These are phyloP conservation scores for Carollia perspicillata DNA, from an alignment of 2,113 vertebrate genomes.

Conservation along the genomic window DNA sequence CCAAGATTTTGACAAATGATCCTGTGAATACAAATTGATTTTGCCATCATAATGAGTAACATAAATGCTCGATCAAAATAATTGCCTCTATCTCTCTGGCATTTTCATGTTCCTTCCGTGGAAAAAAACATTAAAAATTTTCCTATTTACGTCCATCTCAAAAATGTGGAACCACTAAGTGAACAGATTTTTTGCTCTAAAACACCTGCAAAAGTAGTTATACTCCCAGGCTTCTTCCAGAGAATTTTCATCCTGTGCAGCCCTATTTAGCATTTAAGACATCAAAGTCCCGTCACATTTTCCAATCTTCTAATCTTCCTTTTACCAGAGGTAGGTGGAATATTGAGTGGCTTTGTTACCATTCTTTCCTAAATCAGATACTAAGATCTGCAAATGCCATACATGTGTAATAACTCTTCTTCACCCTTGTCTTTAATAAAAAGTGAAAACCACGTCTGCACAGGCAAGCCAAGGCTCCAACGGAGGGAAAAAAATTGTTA, in stretches of 20 bases:
- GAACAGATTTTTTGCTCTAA: conserved; percentile 51
- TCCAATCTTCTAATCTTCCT: conserved; percentile 60
- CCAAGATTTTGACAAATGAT: conserved; percentile 62
- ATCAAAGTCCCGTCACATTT: conserved; percentile 70
- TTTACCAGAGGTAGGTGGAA: conserved; percentile 60
- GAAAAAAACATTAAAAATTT: neutral
- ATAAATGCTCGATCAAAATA: conserved; percentile 57
- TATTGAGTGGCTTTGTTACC: conserved; percentile 53
- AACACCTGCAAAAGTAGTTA: conserved; percentile 68
- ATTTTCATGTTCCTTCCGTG: conserved; percentile 21
- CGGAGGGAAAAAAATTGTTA: neutral
- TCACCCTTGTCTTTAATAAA: conserved; percentile 37
- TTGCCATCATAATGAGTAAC: conserved; percentile 37
- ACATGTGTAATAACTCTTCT: conserved; percentile 20
- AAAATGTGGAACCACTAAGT: conserved; percentile 42
- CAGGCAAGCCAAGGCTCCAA: neutral
- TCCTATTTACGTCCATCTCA: neutral
- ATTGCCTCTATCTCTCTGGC: conserved; percentile 35
- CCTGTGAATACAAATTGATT: conserved; percentile 37
- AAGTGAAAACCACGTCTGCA: neutral
- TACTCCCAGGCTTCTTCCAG: conserved; percentile 33
- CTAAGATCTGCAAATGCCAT: conserved; percentile 35
- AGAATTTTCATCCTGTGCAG: conserved; percentile 61
- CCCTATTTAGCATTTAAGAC: conserved; percentile 53
- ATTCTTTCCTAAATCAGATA: conserved; percentile 50